phyloP scores from a whole-genome alignment of 2,888 invertebrate species.

The Amphipoea lucens region DNA sequence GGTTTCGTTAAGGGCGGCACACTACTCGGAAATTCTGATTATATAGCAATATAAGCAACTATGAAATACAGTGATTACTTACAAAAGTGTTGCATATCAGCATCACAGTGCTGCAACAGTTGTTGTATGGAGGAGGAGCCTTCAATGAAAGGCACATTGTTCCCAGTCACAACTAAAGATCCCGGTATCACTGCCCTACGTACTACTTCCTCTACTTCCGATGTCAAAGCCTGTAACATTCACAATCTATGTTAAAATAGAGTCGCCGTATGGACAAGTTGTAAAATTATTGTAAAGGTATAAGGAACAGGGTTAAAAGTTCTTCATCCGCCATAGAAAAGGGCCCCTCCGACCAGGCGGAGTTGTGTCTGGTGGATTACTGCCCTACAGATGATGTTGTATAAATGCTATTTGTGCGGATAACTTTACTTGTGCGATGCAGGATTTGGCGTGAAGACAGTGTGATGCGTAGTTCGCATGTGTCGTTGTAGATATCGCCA shows the following conservation, averaged over 20 bases:
- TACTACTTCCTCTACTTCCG: constrained; percentile 77
- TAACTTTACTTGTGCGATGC: no score
- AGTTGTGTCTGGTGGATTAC: not conserved
- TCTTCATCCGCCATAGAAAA: not conserved
- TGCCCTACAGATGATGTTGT: not conserved
- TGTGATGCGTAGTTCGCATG: not conserved
- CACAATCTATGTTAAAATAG: not conserved
- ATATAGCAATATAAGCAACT: not conserved
- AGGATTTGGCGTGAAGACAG: not conserved
- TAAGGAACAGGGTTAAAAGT: not conserved
- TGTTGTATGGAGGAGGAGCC: constrained; percentile 77
- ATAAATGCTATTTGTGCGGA: no score
- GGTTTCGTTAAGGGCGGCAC: not conserved
- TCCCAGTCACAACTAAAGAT: constrained; percentile 77
- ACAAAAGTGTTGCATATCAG: constrained; percentile 86
- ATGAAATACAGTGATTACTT: constrained; percentile 61
- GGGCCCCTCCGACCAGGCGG: not conserved
- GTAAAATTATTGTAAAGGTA: not conserved
- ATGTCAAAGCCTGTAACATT: constrained; percentile 72
- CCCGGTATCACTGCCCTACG: constrained; percentile 66
- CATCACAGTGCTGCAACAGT: constrained; percentile 80
- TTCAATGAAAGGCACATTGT: constrained; percentile 73
- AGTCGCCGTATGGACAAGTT: not conserved
- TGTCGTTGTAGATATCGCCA: not conserved
- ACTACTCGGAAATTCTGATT: not conserved